Evolutionary conservation across 1,140 invertebrate species (phyloP).

Genomic region (Ganaspis sp.): DNA sequence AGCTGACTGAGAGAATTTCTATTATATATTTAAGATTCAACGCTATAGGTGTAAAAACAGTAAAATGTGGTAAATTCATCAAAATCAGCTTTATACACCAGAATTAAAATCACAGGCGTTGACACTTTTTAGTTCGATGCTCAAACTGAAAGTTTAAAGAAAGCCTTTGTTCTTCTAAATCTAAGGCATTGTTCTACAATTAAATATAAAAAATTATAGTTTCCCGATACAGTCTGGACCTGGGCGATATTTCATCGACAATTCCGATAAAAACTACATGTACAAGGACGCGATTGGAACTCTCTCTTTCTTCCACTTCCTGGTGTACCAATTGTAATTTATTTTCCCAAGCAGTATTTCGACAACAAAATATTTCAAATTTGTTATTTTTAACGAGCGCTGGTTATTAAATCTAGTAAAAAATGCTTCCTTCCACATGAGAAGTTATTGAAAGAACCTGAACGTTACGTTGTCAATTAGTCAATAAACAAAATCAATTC

Average conservation of each 20-base stretch:
- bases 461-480: background rate
- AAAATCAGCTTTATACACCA: background rate
- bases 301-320: background rate
- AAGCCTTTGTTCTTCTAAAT: background rate
- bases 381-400: background rate
- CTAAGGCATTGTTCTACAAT: background rate
- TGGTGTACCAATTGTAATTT: conserved; percentile 1
- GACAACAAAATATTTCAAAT: background rate
- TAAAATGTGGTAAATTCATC: background rate
- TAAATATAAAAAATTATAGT: background rate
- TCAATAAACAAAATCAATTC: no score
- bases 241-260: conserved; percentile 3
- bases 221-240: background rate
- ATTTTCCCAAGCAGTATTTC: background rate
- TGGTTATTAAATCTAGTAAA: background rate
- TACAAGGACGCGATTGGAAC: conserved; percentile 1
- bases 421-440: background rate
- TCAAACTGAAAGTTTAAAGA: background rate
- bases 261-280: background rate
- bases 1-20: background rate
- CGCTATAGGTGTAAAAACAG: background rate
- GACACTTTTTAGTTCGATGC: background rate
- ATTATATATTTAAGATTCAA: background rate
- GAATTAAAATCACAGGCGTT: background rate
- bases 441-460: background rate